A percentile compares a stretch with the other conserved stretches of the same genome.
phyloP scores from a whole-genome alignment of 2,113 vertebrate species.

The Heliornis fulica region DNA sequence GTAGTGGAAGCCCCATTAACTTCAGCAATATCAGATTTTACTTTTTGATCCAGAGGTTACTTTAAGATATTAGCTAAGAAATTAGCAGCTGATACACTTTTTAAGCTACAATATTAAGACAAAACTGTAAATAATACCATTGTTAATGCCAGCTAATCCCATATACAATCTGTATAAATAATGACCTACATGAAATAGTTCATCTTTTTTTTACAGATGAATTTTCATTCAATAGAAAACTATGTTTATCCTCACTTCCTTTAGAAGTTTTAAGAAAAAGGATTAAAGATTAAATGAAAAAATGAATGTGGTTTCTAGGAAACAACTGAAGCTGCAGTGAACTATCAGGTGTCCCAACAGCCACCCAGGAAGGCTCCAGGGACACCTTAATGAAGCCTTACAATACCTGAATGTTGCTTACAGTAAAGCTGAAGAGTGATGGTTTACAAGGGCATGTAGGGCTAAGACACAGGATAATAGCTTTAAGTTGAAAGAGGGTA shows the following conservation, averaged over 20 bases:
- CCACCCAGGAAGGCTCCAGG: not conserved
- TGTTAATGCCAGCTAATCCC: not conserved
- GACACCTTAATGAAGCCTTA: no score
- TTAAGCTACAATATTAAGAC: not conserved
- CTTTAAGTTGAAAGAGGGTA: no score
- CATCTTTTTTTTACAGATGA: not conserved
- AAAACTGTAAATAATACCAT: not conserved
- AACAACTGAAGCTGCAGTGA: not conserved
- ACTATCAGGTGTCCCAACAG: not conserved
- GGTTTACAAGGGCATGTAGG: no score
- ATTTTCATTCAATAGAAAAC: not conserved
- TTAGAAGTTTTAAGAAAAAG: not conserved
- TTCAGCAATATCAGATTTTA: not conserved
- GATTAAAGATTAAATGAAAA: not conserved
- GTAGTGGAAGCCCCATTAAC: not conserved
- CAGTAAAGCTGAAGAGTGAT: no score
- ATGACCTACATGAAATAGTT: not conserved
- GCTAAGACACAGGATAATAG: no score
- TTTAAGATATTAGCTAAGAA: not conserved
- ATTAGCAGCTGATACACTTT: not conserved
- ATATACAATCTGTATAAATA: not conserved
- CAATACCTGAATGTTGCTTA: no score
- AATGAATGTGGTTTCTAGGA: not conserved
- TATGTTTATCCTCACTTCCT: not conserved
- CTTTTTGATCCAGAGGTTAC: not conserved